phyloP scores from a whole-genome alignment of 30 jellyfish, hydroid and myxozoan genomes.

The Hydractinia echinata region DNA sequence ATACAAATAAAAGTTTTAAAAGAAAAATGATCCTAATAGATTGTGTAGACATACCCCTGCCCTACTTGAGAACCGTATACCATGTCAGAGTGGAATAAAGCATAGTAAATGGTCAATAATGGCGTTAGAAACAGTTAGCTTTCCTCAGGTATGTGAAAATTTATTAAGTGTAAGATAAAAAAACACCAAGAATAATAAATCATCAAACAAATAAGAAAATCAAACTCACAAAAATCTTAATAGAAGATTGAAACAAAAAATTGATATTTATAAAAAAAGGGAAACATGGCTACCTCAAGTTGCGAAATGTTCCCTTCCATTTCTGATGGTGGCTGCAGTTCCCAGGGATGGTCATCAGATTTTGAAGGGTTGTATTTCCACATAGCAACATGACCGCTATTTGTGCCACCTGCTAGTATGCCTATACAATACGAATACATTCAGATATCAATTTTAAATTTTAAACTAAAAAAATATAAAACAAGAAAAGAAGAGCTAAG shows the following conservation, averaged over 20 bases:
- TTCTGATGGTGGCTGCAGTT: slow-evolving; percentile 64
- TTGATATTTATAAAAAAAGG: background rate
- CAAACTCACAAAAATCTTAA: background rate
- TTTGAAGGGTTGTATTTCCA: slow-evolving; percentile 62
- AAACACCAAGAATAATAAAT: background rate
- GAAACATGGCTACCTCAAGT: slow-evolving; percentile 35
- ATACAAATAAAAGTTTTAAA: too few relatives aligned
- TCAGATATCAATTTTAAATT: too few relatives aligned
- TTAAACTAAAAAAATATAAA: too few relatives aligned
- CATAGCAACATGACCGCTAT: slow-evolving; percentile 78
- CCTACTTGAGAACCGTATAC: too few relatives aligned
- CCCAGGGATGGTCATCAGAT: slow-evolving; percentile 60
- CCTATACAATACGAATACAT: slow-evolving; percentile 26
- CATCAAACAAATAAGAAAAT: background rate
- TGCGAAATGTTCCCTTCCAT: slow-evolving; percentile 44
- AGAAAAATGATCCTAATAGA: too few relatives aligned
- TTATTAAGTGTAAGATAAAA: too few relatives aligned
- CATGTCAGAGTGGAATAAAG: too few relatives aligned
- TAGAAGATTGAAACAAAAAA: background rate
- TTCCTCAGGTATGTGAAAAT: too few relatives aligned
- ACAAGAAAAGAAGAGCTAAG: too few relatives aligned
- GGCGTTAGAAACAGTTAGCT: too few relatives aligned
- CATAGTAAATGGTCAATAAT: too few relatives aligned
- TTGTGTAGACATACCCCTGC: too few relatives aligned
- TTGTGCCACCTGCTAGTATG: slow-evolving; percentile 92